phyloP scores from a whole-genome alignment of 1,140 invertebrate genomes.

The Phenacoccus solenopsis region DNA sequence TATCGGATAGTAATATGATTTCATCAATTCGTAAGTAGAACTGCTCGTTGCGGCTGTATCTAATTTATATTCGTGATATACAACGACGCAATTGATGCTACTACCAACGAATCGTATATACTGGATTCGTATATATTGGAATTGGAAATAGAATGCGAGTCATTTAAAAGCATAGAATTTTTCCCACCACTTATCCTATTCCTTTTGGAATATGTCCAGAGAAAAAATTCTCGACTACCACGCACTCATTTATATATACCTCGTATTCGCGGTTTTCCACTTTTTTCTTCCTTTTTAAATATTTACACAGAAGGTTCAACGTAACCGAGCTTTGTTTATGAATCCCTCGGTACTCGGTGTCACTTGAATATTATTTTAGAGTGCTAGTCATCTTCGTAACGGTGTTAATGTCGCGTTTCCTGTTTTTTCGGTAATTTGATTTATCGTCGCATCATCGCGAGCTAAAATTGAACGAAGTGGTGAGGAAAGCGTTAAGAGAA shows the following conservation, averaged over 20 bases:
- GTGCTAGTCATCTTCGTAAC: neutral
- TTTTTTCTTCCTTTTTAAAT: neutral
- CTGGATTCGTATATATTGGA: too few relatives aligned
- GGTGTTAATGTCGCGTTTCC: neutral
- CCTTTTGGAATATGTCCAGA: neutral
- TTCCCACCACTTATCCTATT: too few relatives aligned
- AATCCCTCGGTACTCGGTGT: neutral
- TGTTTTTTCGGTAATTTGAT: neutral
- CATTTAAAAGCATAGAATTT: too few relatives aligned
- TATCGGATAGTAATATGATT: too few relatives aligned
- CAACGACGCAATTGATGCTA: too few relatives aligned
- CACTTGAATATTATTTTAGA: neutral
- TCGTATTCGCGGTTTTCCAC: neutral
- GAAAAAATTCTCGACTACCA: neutral
- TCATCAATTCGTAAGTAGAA: too few relatives aligned
- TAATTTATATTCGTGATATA: too few relatives aligned
- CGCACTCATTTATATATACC: neutral
- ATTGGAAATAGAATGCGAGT: too few relatives aligned
- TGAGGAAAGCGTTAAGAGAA: too few relatives aligned
- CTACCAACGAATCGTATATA: too few relatives aligned
- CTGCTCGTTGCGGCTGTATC: too few relatives aligned
- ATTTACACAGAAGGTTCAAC: neutral
- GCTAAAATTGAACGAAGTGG: neutral
- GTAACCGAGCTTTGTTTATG: neutral
- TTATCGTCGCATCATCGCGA: neutral